Base-by-base conservation (phyloP, 1,140 invertebrate genomes). In the Bilobella aurantiaca region DNA sequence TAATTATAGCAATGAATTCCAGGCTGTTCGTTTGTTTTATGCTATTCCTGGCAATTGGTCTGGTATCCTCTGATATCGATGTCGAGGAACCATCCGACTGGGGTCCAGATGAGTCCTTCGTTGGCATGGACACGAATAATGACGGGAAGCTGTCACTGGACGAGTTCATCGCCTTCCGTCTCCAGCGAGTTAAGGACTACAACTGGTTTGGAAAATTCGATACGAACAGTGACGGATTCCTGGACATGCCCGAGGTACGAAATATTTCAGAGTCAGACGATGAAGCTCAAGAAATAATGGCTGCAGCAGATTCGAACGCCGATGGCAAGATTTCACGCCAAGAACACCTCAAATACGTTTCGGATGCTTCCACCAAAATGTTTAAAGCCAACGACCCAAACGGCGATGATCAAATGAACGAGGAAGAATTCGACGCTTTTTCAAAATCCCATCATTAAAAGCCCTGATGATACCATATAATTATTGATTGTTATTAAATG, bases 121-220 rank as follows among this genome's bases (percentile, higher is more conserved):
- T 5, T 12, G 8, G 8, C 5, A 8, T 53, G 12, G 49, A 53
- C 49, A 23, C 12, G 12, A 23, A 53, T 23, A 53, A 53, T 12
- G 49, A 53, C 23, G 21, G 21, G 5, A 8, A 23, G 3, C 5
- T 53, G 12, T 53, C 49, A 16, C 49, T 53, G 14, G 12, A 5
- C 5, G 49, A 53, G 21, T 53, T 53, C 21, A 53, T 53, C 3
- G 49, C 21, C 8, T 53, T 53, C 21, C 49, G 49, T 16, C 21
- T 53, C 8, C 8, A 53, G 8, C 12, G 49, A 14, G 14, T 16
- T 23, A 23, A 18, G 8, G 49, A 53, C 23, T 53, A 16, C 23
- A 53, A 53, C 8, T 53, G 49, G 49, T 53, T 53, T 53, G 49
- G 25, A 53, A 12, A 53, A 5, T 53, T 53, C 25, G 49, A 53